Evolutionary conservation across 2,888 invertebrate genomes (phyloP), one percentile per base, ranked within the genome.

Genomic region (Apodemia zela): DNA sequence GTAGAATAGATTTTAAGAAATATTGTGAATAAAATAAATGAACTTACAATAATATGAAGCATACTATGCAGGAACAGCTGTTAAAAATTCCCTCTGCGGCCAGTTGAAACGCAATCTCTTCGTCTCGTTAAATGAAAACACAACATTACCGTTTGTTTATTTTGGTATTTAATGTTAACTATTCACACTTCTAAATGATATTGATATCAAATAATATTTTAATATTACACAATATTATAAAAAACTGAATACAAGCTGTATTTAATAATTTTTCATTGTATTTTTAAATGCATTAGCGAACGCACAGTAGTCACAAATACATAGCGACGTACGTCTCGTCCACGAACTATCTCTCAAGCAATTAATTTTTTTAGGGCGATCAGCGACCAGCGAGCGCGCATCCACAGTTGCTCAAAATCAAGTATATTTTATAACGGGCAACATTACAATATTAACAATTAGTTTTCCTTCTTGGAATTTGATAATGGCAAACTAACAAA

Each of bases 1-100:
- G 13, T 0, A 11, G 3, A 35, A 35, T 13, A 38, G 38, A 38
- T 38, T 38, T 3, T 38, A 13, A 2, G 6, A 13, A 0, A 0
- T 13, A 13, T 38, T 38, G 13, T 38, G 3, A 0, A 42, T 15
- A 25, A 15, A 35, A n/a, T 61, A 59, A 69, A 73, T 75, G 63
- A 72, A 89, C 89, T 89, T 73, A 89, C 89, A 85, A 77, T 42
- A 42, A 42, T 84, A 84, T 82, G 78, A 78, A 86, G 83, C 90
- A 89, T 89, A 85, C 87, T 89, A 88, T 85, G 87, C 84, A 77
- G 75, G 73, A 82, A 81, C 84, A 84, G 87, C 83, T 85, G 85
- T 79, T 85, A 71, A 75, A 81, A 79, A 77, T 76, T 78, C 76
- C 78, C 78, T 79, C 76, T 77, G 68, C 66, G 72, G 70, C 65